Percentiles rank a stretch among this genome's conserved stretches.
Evolutionary conservation across 2,888 invertebrate genomes (phyloP).

Genomic region (Ornithoptera priamus): DNA sequence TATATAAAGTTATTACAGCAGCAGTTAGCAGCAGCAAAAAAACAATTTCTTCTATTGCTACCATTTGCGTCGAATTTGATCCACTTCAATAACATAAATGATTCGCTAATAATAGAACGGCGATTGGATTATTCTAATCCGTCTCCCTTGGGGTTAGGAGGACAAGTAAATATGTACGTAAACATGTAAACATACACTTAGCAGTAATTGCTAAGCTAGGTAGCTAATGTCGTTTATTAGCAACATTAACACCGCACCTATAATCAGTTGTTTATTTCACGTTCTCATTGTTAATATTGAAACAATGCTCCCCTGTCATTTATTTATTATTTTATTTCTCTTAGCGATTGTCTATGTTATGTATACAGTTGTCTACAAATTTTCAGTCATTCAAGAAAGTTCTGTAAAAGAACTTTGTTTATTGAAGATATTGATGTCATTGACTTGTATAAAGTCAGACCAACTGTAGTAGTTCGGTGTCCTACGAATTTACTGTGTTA

Average conservation of each 20-base stretch:
- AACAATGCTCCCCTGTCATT: slow-evolving; percentile 22
- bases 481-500: background rate
- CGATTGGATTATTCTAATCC: too few species aligned
- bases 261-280: slow-evolving; percentile 9
- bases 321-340: slow-evolving; percentile 25
- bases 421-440: background rate
- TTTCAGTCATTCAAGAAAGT: slow-evolving; percentile 1
- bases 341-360: slow-evolving; percentile 12
- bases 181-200: background rate
- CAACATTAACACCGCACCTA: slow-evolving; percentile 6
- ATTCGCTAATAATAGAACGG: too few species aligned
- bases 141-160: too few species aligned
- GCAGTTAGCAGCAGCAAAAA: too few species aligned
- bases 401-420: slow-evolving; percentile 2
- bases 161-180: background rate
- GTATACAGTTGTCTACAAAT: slow-evolving; percentile 10
- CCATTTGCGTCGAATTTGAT: too few species aligned
- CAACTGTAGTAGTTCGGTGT: background rate
- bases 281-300: slow-evolving; percentile 19
- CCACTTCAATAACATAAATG: too few species aligned
- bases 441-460: background rate
- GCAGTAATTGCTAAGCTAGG: background rate
- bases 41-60: too few species aligned
- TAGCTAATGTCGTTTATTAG: background rate
- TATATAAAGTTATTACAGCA: too few species aligned